Conservation (phyloP, 2,888 invertebrate genomes). For the Ligdia adustata region DNA sequence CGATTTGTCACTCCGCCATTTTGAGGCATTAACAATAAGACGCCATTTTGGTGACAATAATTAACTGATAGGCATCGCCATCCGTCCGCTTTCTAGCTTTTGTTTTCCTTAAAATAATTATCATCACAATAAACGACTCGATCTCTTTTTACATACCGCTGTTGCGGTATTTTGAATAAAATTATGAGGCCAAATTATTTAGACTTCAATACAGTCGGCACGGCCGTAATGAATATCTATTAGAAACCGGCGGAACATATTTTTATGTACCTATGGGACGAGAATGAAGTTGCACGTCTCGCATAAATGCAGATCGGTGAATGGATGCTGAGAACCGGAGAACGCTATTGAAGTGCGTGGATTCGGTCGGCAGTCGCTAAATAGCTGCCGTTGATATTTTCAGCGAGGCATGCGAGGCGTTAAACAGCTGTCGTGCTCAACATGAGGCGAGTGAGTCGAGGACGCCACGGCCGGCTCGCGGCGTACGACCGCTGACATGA, state of each 20-base stretch:
- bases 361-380: conserved; percentile 41
- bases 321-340: conserved; percentile 31
- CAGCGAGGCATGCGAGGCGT: conserved; percentile 63
- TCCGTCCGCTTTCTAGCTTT: conserved; percentile 80
- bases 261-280: conserved; percentile 45
- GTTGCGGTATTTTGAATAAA: conserved; percentile 81
- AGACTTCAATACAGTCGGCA: conserved; percentile 60
- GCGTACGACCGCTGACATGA: conserved; percentile 39
- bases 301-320: conserved; percentile 24
- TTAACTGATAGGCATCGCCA: conserved; percentile 80
- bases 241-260: conserved; percentile 64
- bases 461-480: conserved; percentile 26
- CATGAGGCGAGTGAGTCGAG: conserved; percentile 41
- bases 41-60: conserved; percentile 82
- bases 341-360: conserved; percentile 42
- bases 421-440: conserved; percentile 65
- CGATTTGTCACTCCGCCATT: conserved; percentile 81
- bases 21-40: conserved; percentile 74
- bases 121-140: conserved; percentile 79
- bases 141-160: conserved; percentile 80
- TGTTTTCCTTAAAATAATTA: conserved; percentile 82
- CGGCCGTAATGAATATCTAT: conserved; percentile 63
- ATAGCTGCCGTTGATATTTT: conserved; percentile 63
- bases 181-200: conserved; percentile 71
- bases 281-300: conserved; percentile 36